Base-by-base conservation (phyloP, 1,140 invertebrate species). In the Bombus polaris region DNA sequence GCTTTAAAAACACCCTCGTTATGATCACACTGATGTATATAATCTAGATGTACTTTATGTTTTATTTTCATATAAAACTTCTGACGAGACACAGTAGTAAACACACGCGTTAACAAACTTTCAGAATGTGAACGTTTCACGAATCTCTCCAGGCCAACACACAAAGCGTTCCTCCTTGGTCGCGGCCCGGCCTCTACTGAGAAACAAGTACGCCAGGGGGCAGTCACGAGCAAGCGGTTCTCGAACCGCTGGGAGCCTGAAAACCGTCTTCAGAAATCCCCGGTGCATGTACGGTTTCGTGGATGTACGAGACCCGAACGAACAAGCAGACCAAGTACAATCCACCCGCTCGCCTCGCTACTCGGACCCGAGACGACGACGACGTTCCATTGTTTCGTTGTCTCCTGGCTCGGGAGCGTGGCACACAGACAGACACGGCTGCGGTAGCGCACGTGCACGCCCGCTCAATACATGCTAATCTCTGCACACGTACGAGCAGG, bases 321-420 rank as follows among this genome's bases (percentile, higher is more conserved):
- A 74, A 47, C 59, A 42, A 73, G 44, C 53, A 44, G 79, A 80
- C 44, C 32, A 39, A 73, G 77, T 74, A 74, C 70, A 35, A 72
- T 81, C 78, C 78, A 71, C 78, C 84, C 84, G 84, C 78, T 81
- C 71, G 44, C 78, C 77, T 73, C 70, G 83, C 72, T 73, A 81
- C 59, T 84, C 83, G 39, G 53, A 35, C 57, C 12, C 22, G 32
- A 47, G 62, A 79, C 83, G 83, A 42, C 66, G 68, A 42, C 65
- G 79, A 65, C 83, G 79, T 85, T 81, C 84, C 84, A 85, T 85
- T 85, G 84, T 85, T 85, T 85, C 84, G 84, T 85, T 73, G 78
- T 79, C 79, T 85, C 59, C 71, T 81, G 78, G 83, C 42, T 66
- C 78, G 78, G 71, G 71, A 85, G 78, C 79, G 71, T 81, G 59